Conservation (phyloP, 2,797 vertebrate species). For the Oreochromis grahami region DNA sequence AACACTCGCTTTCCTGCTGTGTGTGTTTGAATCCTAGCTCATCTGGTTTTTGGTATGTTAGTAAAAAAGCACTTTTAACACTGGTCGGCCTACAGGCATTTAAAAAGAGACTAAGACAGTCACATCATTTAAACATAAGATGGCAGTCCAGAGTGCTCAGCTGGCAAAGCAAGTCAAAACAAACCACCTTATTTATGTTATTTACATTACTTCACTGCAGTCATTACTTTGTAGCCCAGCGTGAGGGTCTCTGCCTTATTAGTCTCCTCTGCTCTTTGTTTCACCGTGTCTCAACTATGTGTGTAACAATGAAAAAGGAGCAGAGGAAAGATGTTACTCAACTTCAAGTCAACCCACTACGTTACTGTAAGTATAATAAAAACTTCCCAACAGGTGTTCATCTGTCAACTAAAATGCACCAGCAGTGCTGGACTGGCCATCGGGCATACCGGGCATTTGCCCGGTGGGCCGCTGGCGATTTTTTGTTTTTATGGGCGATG, state of each 20-base stretch:
- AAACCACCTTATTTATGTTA: not conserved
- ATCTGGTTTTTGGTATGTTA: not conserved
- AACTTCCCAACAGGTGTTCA: not conserved
- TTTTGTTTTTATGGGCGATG: too few species aligned
- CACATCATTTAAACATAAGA: not conserved
- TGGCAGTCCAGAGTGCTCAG: not conserved
- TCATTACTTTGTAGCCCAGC: not conserved
- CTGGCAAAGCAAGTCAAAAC: not conserved
- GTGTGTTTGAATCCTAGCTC: not conserved
- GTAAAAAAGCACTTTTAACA: not conserved
- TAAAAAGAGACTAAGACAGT: not conserved
- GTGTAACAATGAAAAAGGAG: not conserved
- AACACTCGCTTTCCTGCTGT: not conserved
- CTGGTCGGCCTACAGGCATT: not conserved
- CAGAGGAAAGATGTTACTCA: not conserved
- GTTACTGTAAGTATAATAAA: not conserved
- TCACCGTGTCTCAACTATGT: not conserved
- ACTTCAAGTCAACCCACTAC: not conserved
- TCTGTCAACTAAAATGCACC: not conserved
- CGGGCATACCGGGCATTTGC: too few species aligned
- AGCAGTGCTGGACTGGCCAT: too few species aligned
- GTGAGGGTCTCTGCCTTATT: not conserved
- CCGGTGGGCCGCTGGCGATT: too few species aligned
- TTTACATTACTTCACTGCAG: not conserved
- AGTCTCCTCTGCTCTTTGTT: not conserved